A percentile compares a stretch with the other conserved stretches of the same genome.
Conservation (phyloP, 2,888 invertebrate genomes). For the Zhengitettix transpicula region DNA sequence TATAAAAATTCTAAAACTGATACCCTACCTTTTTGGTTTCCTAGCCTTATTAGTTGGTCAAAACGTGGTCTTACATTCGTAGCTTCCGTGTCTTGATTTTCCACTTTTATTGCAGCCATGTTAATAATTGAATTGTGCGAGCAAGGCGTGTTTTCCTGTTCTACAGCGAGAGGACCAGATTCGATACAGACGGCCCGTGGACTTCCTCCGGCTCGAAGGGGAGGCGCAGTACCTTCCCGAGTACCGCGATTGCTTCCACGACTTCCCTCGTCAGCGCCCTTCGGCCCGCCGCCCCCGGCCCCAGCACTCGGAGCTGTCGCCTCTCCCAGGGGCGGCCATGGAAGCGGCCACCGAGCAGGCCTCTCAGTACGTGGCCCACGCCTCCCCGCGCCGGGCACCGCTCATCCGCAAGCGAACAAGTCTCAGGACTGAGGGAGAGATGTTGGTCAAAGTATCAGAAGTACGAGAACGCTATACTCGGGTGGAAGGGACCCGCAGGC, state of each 20-base stretch:
- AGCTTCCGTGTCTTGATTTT: no score
- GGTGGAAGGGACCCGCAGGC: not conserved
- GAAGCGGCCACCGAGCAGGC: not conserved
- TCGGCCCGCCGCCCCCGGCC: not conserved
- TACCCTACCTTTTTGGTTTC: no score
- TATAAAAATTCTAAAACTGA: no score
- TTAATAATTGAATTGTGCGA: no score
- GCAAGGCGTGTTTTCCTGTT: no score
- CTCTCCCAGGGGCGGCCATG: not conserved
- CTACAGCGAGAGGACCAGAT: not conserved
- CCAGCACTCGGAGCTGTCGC: not conserved
- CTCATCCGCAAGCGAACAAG: not conserved
- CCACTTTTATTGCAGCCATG: no score
- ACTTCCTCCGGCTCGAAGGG: constrained; percentile 26
- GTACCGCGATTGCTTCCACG: constrained; percentile 27
- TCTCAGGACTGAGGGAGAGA: not conserved
- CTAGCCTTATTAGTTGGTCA: no score
- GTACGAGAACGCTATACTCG: not conserved
- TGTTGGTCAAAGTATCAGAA: not conserved
- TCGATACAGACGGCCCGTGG: not conserved
- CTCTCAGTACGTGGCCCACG: not conserved
- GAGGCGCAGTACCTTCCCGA: constrained; percentile 27
- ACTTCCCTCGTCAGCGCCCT: constrained; percentile 19
- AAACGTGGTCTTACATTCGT: no score
- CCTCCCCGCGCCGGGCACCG: not conserved